These are phyloP conservation scores for Hypomecis atomaria DNA, from an alignment of 2,888 invertebrate species.

Conservation along the genomic window DNA sequence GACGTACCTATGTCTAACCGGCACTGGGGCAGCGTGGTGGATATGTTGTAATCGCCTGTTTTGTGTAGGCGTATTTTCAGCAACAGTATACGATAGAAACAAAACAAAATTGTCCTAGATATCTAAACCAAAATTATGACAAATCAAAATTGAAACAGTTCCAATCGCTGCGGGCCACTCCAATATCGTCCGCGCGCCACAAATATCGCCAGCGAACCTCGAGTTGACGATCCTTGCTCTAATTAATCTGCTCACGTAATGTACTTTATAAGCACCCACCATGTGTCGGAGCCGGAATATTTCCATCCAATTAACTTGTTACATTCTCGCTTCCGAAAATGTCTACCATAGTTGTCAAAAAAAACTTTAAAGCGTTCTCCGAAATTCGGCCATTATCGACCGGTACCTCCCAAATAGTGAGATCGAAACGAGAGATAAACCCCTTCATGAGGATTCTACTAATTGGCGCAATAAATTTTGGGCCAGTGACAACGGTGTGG, in stretches of 20 bases:
- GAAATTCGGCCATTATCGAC: slow-evolving; percentile 80
- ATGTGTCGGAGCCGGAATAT: slow-evolving; percentile 70
- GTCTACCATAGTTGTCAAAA: slow-evolving; percentile 46
- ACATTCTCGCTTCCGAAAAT: slow-evolving; percentile 82
- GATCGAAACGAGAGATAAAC: slow-evolving; percentile 74
- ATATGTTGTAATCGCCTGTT: too few species aligned
- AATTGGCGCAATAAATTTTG: slow-evolving; percentile 83
- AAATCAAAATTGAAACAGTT: too few species aligned
- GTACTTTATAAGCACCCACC: slow-evolving; percentile 62
- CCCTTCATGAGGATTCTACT: slow-evolving; percentile 78
- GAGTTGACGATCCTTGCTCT: slow-evolving; percentile 40
- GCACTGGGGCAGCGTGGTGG: too few species aligned
- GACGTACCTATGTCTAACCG: too few species aligned
- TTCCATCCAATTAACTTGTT: slow-evolving; percentile 82
- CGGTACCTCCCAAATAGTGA: slow-evolving; percentile 82
- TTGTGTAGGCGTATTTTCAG: too few species aligned
- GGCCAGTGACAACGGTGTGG: slow-evolving; percentile 69
- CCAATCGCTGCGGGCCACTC: too few species aligned
- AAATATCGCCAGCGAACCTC: too few species aligned
- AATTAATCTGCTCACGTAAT: slow-evolving; percentile 72
- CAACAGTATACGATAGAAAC: too few species aligned
- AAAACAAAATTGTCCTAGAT: too few species aligned
- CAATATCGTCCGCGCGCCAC: too few species aligned
- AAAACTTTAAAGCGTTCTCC: slow-evolving; percentile 66
- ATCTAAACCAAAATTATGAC: too few species aligned